Percentiles rank a stretch among this genome's conserved stretches.
phyloP scores from a whole-genome alignment of 2,888 invertebrate species.

The Clepsis dumicolana region DNA sequence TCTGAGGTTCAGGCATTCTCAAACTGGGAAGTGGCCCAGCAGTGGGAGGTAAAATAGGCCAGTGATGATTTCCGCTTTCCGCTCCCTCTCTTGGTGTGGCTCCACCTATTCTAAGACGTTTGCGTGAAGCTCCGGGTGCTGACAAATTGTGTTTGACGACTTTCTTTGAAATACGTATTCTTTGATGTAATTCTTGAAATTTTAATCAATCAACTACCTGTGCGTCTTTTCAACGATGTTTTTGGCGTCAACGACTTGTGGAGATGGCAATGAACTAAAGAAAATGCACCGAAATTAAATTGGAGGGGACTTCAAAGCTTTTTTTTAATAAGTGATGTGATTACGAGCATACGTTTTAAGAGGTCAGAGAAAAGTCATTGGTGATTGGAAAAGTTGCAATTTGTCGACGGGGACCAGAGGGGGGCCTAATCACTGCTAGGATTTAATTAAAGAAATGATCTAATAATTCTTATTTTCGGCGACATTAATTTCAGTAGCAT shows the following conservation, averaged over 20 bases:
- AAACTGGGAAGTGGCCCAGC: too few relatives aligned
- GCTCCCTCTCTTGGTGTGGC: slow-evolving; percentile 35
- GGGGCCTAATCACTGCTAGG: too few relatives aligned
- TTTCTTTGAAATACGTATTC: slow-evolving; percentile 59
- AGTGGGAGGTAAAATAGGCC: too few relatives aligned
- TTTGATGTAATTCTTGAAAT: slow-evolving; percentile 65
- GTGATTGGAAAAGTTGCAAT: background rate
- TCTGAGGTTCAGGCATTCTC: too few relatives aligned
- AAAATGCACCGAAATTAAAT: slow-evolving; percentile 26
- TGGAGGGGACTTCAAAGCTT: slow-evolving; percentile 31
- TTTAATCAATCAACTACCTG: slow-evolving; percentile 38
- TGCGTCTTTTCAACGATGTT: background rate
- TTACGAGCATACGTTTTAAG: background rate
- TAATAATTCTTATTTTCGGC: too few relatives aligned
- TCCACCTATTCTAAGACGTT: slow-evolving; percentile 59
- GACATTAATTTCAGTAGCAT: too few relatives aligned
- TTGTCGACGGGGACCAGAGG: too few relatives aligned
- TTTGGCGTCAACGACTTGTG: slow-evolving; percentile 10
- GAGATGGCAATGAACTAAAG: slow-evolving; percentile 13
- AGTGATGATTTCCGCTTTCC: background rate
- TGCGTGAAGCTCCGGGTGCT: slow-evolving; percentile 56
- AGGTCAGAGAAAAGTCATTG: background rate
- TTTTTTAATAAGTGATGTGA: slow-evolving; percentile 2
- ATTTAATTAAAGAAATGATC: background rate
- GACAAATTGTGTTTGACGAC: slow-evolving; percentile 73